Evolutionary conservation across 92 coral and sea anemone genomes (phyloP).

Genomic region (Paramuricea clavata): DNA sequence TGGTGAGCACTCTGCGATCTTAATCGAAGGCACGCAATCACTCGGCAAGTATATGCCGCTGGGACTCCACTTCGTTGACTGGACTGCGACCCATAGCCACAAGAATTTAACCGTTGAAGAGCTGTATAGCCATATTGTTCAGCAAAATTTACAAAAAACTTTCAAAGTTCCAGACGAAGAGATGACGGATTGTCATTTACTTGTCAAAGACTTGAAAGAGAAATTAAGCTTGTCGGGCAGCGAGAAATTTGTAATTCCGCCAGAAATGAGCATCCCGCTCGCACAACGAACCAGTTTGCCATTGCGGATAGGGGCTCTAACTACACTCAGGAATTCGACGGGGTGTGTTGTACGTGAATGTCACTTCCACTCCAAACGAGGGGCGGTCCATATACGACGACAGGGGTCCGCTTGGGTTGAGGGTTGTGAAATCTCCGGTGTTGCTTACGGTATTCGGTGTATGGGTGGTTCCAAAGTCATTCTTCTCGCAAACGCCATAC

Average conservation of each 20-base stretch:
- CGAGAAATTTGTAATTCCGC: conserved; percentile 66
- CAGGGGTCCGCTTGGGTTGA: conserved; percentile 97
- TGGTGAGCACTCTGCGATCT: conserved; percentile 84
- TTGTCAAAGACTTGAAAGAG: conserved; percentile 39
- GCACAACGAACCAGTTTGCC: conserved; percentile 65
- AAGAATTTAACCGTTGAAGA: conserved; percentile 79
- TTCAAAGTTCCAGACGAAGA: conserved; percentile 13
- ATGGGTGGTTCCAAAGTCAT: conserved; percentile 85
- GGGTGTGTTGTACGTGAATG: conserved; percentile 90
- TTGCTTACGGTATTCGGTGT: conserved; percentile 86
- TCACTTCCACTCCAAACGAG: conserved; percentile 75
- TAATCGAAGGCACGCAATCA: conserved; percentile 92
- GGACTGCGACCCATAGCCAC: conserved; percentile 77
- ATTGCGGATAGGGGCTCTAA: conserved; percentile 74
- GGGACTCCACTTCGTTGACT: conserved; percentile 85
- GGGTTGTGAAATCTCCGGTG: conserved; percentile 81
- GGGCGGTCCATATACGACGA: conserved; percentile 86
- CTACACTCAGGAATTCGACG: conserved; percentile 79
- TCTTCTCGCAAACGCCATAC: conserved; percentile 80
- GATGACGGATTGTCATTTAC: conserved; percentile 46
- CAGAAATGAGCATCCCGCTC: conserved; percentile 62
- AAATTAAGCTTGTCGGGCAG: conserved; percentile 13
- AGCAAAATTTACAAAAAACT: conserved; percentile 37
- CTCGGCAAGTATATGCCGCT: conserved; percentile 80
- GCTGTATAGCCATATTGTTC: conserved; percentile 78